Conservation (phyloP, 2,888 invertebrate species). For the Drosophila mimica region DNA sequence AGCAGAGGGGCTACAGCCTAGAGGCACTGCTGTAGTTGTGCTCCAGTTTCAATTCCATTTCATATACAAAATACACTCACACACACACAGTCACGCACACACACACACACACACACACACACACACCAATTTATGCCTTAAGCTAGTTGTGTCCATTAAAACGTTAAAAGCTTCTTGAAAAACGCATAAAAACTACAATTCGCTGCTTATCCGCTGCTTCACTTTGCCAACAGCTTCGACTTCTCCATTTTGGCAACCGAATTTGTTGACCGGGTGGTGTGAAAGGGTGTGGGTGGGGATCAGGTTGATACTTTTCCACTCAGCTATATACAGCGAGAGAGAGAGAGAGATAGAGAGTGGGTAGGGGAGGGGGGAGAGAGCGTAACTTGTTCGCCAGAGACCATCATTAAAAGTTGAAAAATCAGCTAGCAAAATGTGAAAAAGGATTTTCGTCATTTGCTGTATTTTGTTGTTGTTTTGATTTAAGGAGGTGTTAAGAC, state of each 20-base stretch:
- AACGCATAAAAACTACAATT: conserved; percentile 77
- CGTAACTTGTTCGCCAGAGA: conserved; percentile 49
- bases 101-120: neutral
- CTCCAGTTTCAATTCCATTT: conserved; percentile 21
- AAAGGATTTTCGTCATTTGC: conserved; percentile 44
- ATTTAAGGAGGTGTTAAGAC: conserved; percentile 14
- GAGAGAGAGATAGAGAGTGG: neutral
- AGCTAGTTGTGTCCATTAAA: conserved; percentile 70
- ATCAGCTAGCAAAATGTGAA: conserved; percentile 56
- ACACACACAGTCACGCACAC: neutral
- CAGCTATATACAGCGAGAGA: neutral
- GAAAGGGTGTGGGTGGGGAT: neutral
- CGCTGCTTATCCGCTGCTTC: conserved; percentile 11
- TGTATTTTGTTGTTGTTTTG: conserved; percentile 1
- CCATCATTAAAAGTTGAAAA: conserved; percentile 78
- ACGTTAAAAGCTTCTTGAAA: conserved; percentile 80
- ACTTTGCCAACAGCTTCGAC: conserved; percentile 11
- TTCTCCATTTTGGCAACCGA: neutral
- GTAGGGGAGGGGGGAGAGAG: neutral
- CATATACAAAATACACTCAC: neutral
- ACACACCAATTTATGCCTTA: conserved; percentile 2
- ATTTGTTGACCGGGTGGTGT: neutral
- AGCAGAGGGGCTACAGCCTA: conserved; percentile 8
- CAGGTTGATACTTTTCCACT: neutral
- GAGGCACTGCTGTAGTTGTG: neutral